Percentiles rank a stretch among this genome's conserved stretches.
phyloP scores from a whole-genome alignment of 92 coral and sea anemone genomes.

The Epizoanthus rinbou region DNA sequence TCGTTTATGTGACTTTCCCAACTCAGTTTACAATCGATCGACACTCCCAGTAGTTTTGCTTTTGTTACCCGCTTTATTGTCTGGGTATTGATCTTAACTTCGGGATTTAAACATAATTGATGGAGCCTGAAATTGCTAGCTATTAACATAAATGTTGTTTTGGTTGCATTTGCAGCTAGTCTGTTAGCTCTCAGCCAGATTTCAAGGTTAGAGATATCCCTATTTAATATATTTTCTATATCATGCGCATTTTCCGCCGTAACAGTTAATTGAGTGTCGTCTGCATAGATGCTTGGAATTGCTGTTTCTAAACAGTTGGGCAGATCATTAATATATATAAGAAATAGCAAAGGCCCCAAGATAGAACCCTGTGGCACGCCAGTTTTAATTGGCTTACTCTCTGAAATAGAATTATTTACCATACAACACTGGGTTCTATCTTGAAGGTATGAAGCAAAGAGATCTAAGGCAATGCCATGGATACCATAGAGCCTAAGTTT shows the following conservation, averaged over 20 bases:
- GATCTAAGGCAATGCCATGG: neutral
- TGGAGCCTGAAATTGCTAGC: neutral
- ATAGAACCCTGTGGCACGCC: constrained; percentile 23
- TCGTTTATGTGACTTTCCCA: neutral
- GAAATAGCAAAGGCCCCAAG: constrained; percentile 9
- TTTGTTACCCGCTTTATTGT: constrained; percentile 10
- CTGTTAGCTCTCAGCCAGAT: constrained; percentile 7
- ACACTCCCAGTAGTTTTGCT: constrained; percentile 17
- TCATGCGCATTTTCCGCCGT: neutral
- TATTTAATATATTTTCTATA: no score
- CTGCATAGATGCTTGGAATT: neutral
- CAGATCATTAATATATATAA: neutral
- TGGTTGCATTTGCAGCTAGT: neutral
- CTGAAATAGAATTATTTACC: neutral
- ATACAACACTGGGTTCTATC: constrained; percentile 13
- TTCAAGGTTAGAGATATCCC: neutral
- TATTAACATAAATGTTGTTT: neutral
- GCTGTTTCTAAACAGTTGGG: neutral
- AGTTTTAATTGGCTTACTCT: neutral
- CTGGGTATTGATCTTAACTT: neutral
- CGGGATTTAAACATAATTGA: neutral
- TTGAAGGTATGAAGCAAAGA: constrained; percentile 15
- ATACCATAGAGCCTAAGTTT: neutral
- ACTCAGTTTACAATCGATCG: constrained; percentile 10
- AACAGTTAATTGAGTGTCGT: constrained; percentile 12